phyloP scores from a whole-genome alignment of 1,140 invertebrate species.

The Dreissena polymorpha region DNA sequence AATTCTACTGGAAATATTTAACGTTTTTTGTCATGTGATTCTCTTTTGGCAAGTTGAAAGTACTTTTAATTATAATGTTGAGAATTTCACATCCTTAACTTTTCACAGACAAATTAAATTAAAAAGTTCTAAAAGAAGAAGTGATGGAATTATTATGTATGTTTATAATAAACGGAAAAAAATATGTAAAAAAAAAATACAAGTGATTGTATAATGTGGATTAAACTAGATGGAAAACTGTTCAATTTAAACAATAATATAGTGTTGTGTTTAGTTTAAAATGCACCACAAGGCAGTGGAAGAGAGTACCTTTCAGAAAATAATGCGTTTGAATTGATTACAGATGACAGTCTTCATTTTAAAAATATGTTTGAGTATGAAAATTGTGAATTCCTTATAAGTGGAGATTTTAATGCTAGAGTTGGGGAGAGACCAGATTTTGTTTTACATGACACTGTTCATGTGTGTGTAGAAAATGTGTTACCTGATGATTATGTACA shows the following conservation, averaged over 20 bases:
- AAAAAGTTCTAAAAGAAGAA: conserved; percentile 1
- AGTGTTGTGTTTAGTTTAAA: conserved; percentile 12
- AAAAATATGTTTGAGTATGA: not conserved
- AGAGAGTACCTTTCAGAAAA: conserved; percentile 1
- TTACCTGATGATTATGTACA: conserved; percentile 24
- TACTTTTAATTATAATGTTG: conserved; percentile 19
- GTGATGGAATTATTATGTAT: conserved; percentile 15
- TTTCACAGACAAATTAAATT: conserved; percentile 7
- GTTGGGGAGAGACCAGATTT: conserved; percentile 7
- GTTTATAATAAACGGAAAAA: not conserved
- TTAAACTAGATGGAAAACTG: not conserved
- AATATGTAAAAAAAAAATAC: conserved; percentile 12
- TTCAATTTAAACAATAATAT: conserved; percentile 19
- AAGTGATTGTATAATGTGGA: not conserved
- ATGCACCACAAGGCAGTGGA: conserved; percentile 20
- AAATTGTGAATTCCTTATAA: not conserved
- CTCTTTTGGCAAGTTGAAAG: no score
- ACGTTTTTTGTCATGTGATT: no score
- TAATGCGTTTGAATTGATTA: conserved; percentile 2
- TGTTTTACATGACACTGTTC: conserved; percentile 4
- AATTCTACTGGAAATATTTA: no score
- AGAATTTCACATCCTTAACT: not conserved
- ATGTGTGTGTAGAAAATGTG: not conserved
- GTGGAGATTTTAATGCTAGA: not conserved
- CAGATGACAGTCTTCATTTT: not conserved